A percentile compares a stretch with the other conserved stretches of the same genome.
These are phyloP conservation scores for Ricordea florida DNA, from an alignment of 92 coral and sea anemone species.

Conservation along the genomic window DNA sequence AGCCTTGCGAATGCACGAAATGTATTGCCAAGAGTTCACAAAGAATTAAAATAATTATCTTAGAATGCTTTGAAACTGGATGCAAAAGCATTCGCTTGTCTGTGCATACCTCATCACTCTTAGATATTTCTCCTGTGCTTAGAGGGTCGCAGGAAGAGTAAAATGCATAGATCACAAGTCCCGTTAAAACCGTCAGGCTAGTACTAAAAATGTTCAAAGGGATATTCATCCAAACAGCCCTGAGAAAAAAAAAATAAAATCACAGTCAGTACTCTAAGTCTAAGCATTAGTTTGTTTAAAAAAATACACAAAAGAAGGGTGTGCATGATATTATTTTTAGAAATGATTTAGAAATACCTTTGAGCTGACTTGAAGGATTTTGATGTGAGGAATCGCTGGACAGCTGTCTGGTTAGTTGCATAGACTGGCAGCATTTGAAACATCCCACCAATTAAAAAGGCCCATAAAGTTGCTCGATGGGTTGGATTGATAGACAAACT, in stretches of 20 bases:
- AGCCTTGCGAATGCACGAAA: too few species aligned
- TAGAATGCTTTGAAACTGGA: neutral
- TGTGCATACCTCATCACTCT: conserved; percentile 60
- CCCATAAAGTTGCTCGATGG: conserved; percentile 57
- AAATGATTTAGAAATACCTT: too few species aligned
- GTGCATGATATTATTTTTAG: too few species aligned
- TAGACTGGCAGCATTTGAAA: conserved; percentile 78
- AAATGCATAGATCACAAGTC: conserved; percentile 66
- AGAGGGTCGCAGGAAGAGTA: conserved; percentile 65
- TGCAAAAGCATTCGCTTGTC: neutral
- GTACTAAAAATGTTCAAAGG: conserved; percentile 58
- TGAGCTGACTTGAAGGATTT: conserved; percentile 60
- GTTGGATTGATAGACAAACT: conserved; percentile 71
- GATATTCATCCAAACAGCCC: conserved; percentile 73
- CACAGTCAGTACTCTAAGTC: neutral
- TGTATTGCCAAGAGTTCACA: too few species aligned
- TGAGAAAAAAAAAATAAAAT: conserved; percentile 17
- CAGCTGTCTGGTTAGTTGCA: conserved; percentile 78
- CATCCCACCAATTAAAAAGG: conserved; percentile 49
- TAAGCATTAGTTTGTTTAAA: neutral
- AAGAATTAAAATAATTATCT: neutral
- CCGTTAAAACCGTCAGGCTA: conserved; percentile 50
- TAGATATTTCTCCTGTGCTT: conserved; percentile 29
- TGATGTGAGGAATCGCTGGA: conserved; percentile 63
- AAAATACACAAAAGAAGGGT: neutral